phyloP scores from a whole-genome alignment of 2,797 vertebrate species.

The Scarus forsteni region DNA sequence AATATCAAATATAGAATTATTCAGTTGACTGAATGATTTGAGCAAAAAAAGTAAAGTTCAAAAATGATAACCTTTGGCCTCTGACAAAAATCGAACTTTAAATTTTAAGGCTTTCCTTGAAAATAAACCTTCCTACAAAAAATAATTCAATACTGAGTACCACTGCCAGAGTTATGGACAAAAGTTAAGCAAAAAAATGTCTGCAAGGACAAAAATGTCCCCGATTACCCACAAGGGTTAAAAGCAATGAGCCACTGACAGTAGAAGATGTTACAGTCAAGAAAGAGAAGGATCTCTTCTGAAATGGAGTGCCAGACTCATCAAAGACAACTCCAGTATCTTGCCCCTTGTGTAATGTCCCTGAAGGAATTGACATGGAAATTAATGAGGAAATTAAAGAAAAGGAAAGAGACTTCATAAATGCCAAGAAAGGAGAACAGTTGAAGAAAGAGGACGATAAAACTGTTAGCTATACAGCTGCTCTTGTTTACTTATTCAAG shows the following conservation, averaged over 20 bases:
- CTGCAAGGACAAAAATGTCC: too few species aligned
- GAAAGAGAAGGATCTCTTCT: conserved; percentile 75
- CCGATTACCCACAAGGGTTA: too few species aligned
- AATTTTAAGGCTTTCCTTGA: too few species aligned
- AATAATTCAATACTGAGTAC: too few species aligned
- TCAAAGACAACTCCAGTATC: conserved; percentile 76
- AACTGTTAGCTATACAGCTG: conserved; percentile 8
- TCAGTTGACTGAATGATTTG: too few species aligned
- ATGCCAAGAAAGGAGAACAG: conserved; percentile 43
- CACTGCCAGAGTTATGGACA: too few species aligned
- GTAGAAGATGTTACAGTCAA: conserved; percentile 35
- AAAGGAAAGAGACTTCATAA: conserved; percentile 10
- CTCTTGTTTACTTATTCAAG: background rate
- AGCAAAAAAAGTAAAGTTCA: too few species aligned
- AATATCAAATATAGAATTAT: too few species aligned
- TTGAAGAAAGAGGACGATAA: conserved; percentile 38
- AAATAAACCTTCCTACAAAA: too few species aligned
- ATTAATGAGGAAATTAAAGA: conserved; percentile 22
- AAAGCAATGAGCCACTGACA: conserved; percentile 11
- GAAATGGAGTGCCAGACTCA: conserved; percentile 84
- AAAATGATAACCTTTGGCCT: too few species aligned
- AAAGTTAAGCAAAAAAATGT: too few species aligned
- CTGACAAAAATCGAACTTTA: too few species aligned
- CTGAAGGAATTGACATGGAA: conserved; percentile 41
- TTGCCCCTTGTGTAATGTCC: conserved; percentile 49